A percentile compares a stretch with the other conserved stretches of the same genome.
Conservation (phyloP, 2,113 vertebrate species). For the Sorex fumeus region DNA sequence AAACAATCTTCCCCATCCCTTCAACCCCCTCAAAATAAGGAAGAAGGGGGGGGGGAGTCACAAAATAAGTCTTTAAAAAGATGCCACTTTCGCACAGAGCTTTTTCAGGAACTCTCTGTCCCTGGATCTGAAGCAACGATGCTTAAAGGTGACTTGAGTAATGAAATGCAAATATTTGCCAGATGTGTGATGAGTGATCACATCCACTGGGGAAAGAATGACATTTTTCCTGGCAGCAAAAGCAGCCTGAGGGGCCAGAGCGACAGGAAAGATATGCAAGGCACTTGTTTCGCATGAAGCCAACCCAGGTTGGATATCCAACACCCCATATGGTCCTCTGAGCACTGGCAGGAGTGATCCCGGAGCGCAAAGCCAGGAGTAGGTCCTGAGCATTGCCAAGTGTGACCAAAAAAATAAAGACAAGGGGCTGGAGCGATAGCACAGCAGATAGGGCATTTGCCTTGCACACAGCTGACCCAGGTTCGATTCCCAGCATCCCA, state of each 20-base stretch:
- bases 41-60: not conserved
- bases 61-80: not conserved
- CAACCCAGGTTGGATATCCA: too few relatives aligned
- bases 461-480: too few relatives aligned
- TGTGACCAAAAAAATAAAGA: too few relatives aligned
- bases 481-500: too few relatives aligned
- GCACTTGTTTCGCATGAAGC: too few relatives aligned
- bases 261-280: too few relatives aligned
- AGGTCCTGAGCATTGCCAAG: too few relatives aligned
- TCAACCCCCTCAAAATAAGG: not conserved
- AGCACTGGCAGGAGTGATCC: too few relatives aligned
- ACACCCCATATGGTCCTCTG: too few relatives aligned
- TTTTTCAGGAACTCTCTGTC: constrained; percentile 44
- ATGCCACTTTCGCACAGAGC: constrained; percentile 54
- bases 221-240: constrained; percentile 37
- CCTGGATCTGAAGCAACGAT: constrained; percentile 61
- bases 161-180: not conserved
- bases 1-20: constrained; percentile 9
- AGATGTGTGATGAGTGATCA: constrained; percentile 17
- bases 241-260: constrained; percentile 4
- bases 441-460: too few relatives aligned
- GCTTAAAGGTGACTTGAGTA: not conserved
- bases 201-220: not conserved
- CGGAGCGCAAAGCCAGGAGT: too few relatives aligned
- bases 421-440: too few relatives aligned